Evolutionary conservation across 2,113 vertebrate species (phyloP), one percentile per base, ranked within the genome.

Genomic region (Daphoenositta chrysoptera): DNA sequence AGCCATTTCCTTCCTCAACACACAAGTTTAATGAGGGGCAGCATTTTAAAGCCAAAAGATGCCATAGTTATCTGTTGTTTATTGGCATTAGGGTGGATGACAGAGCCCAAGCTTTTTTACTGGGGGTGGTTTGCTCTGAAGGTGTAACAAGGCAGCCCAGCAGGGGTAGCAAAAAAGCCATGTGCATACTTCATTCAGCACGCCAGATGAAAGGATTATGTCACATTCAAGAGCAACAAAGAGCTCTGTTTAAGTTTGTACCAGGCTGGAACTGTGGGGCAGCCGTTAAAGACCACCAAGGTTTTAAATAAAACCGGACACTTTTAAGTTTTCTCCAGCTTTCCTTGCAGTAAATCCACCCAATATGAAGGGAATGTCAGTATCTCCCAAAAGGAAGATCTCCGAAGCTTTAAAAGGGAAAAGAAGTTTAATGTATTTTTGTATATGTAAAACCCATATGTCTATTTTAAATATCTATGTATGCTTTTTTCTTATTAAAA

Each of bases 161-260:
- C 95, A 94, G 96, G 94, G 93, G 92, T 83, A 96, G 94, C 94
- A 96, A 96, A 96, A 93, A 96, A 97, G 94, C 95, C 93, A 95
- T 97, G 96, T 96, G 95, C 96, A 97, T 93, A 94, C 95, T 96
- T 97, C 97, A 97, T 97, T 97, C 96, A 97, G 84, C 63, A 31
- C 23, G 20, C 90, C 93, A 97, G 97, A 97, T 97, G 96, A 97
- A 97, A 97, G 97, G 97, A 97, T 97, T 97, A 97, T 97, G 96
- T 96, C 97, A 97, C 97, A 97, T 97, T 97, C 96, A 97, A 96
- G 96, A 96, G 89, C 97, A 97, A 97, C 97, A 97, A 97, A 97
- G 96, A 96, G 83, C 94, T 97, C 89, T 97, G 96, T 97, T 97
- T 97, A 97, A 97, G 96, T 97, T 97, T 97, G 96, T 97, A 97